Percentiles rank a stretch among this genome's conserved stretches.
phyloP scores from a whole-genome alignment of 2,113 vertebrate genomes.

The Circaetus gallicus region DNA sequence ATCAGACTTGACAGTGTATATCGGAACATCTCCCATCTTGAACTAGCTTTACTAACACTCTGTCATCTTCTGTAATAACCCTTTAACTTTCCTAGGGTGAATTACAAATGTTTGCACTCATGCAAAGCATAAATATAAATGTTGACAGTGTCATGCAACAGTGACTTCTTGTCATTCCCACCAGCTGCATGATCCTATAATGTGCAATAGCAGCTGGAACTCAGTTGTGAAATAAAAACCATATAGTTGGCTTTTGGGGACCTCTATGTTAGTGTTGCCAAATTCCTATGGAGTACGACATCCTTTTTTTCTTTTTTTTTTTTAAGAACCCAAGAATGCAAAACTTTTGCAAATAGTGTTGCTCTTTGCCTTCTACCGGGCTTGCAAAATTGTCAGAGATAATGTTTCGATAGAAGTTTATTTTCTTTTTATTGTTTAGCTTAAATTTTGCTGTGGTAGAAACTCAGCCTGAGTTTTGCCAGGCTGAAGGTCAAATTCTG shows the following conservation, averaged over 20 bases:
- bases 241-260: neutral
- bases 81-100: constrained; percentile 11
- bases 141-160: neutral
- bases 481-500: neutral
- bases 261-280: neutral
- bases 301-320: neutral
- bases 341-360: neutral
- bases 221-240: neutral
- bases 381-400: neutral
- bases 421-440: neutral
- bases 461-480: neutral
- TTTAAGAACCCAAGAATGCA: neutral
- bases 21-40: neutral
- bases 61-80: neutral
- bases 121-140: constrained; percentile 20
- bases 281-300: neutral
- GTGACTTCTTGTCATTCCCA: constrained; percentile 37
- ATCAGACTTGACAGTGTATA: neutral
- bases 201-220: neutral
- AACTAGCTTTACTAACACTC: neutral
- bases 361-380: neutral
- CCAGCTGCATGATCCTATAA: neutral
- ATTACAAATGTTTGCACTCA: constrained; percentile 33
- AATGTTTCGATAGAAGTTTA: neutral
- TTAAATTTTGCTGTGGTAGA: neutral